A percentile compares a stretch with the other conserved stretches of the same genome.
These are phyloP conservation scores for Emmelina monodactyla DNA, from an alignment of 2,888 invertebrate genomes.

Conservation along the genomic window DNA sequence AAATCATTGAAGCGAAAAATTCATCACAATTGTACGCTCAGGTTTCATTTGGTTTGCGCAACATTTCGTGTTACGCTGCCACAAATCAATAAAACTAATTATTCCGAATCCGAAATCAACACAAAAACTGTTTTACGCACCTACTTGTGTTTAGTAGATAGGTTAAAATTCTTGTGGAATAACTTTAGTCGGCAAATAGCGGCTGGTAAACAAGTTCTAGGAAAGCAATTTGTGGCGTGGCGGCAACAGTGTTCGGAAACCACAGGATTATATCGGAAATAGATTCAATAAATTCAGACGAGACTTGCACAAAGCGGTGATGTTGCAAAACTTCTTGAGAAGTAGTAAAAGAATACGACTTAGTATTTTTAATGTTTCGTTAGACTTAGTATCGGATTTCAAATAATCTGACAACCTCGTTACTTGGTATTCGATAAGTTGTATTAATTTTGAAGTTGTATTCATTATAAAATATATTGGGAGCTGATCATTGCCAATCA, in stretches of 20 bases:
- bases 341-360: neutral
- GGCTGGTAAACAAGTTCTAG: conserved; percentile 1
- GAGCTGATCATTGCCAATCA: conserved; percentile 49
- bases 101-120: neutral
- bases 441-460: conserved; percentile 9
- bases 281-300: conserved; percentile 1
- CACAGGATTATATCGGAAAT: conserved; percentile 1
- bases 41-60: conserved; percentile 27
- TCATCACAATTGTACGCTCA: conserved; percentile 42
- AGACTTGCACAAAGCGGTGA: neutral
- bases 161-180: conserved; percentile 1
- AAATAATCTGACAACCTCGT: too few relatives aligned
- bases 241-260: neutral
- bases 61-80: conserved; percentile 14
- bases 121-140: neutral
- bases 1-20: conserved; percentile 50
- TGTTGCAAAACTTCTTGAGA: neutral
- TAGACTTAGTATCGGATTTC: too few relatives aligned
- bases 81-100: conserved; percentile 7
- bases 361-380: too few relatives aligned
- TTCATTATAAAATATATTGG: conserved; percentile 6
- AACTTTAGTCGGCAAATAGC: neutral
- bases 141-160: neutral
- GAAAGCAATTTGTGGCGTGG: neutral
- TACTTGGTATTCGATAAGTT: conserved; percentile 19